Base-by-base conservation (phyloP, 2,888 invertebrate genomes). In the Neria commutata region DNA sequence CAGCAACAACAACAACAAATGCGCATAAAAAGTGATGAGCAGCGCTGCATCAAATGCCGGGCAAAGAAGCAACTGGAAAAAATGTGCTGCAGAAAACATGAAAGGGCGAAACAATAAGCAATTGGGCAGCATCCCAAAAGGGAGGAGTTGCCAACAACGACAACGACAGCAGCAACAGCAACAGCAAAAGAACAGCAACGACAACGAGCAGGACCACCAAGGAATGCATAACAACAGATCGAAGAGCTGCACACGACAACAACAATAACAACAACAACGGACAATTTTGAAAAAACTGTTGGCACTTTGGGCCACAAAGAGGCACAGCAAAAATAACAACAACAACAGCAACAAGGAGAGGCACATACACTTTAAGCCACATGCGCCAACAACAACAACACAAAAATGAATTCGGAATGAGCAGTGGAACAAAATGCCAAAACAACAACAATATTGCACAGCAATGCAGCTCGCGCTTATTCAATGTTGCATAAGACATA, bases 241-340 rank as follows among this genome's bases (percentile, higher is more conserved):
- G 10, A 51, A 11, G 45, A 11, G 46, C 48, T 23, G 14, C 24
- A 58, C 57, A 50, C 45, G 49, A 50, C 49, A 54, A 46, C 55
- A 58, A 29, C 54, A 56, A 25, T 48, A 23, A 17, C 21, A 58
- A 49, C 19, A 48, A 29, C 11, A 46, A 37, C 33, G 48, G 23
- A 25, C 34, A 33, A 45, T 33, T 24, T 25, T 58, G 58, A 55
- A 59, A 63, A 65, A 70, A 65, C 72, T 68, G 71, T 72, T 72
- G 71, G 63, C 67, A 68, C 69, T 70, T 67, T 58, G 67, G 45
- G 42, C 42, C 56, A 56, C 42, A 49, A 50, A 49, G 29, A 23
- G n/a, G 24, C 47, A n/a, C n/a, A n/a, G n/a, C n/a, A n/a, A n/a
- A n/a, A n/a, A n/a, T n/a, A n/a, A n/a, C n/a, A n/a, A n/a, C n/a